phyloP scores from a whole-genome alignment of 2,888 invertebrate genomes.

The Ligdia adustata region DNA sequence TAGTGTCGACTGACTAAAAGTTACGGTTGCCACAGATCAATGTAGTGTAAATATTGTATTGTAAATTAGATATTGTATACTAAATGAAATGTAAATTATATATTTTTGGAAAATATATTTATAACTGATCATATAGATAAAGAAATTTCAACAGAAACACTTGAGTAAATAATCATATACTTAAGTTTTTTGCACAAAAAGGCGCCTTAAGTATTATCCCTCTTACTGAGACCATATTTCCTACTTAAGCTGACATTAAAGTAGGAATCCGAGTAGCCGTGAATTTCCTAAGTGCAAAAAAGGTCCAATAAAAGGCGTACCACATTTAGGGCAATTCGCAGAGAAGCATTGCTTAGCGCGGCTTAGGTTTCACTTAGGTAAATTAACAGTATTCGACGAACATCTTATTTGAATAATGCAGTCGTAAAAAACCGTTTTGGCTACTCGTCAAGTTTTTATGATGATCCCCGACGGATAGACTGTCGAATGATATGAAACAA shows the following conservation, averaged over 20 bases:
- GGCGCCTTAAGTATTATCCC: slow-evolving; percentile 4
- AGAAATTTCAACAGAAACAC: too few relatives aligned
- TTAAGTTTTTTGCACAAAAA: not conserved
- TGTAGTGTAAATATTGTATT: too few relatives aligned
- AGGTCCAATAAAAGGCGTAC: slow-evolving; percentile 23
- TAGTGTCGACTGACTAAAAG: too few relatives aligned
- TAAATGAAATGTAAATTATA: too few relatives aligned
- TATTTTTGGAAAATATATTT: too few relatives aligned
- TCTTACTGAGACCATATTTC: slow-evolving; percentile 17
- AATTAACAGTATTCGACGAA: slow-evolving; percentile 50
- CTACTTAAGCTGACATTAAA: slow-evolving; percentile 30
- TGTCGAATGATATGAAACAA: slow-evolving; percentile 4
- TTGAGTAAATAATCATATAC: too few relatives aligned
- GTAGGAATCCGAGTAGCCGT: slow-evolving; percentile 29
- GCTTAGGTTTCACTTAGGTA: slow-evolving; percentile 53
- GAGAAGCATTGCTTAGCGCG: slow-evolving; percentile 41
- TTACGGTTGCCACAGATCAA: too few relatives aligned
- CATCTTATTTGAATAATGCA: slow-evolving; percentile 51
- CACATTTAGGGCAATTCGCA: slow-evolving; percentile 32
- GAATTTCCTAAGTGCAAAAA: slow-evolving; percentile 33
- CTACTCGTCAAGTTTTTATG: slow-evolving; percentile 33
- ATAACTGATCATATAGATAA: too few relatives aligned
- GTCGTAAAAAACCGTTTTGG: slow-evolving; percentile 32
- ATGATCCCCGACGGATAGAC: slow-evolving; percentile 20
- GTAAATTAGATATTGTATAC: too few relatives aligned